These are phyloP conservation scores for Dipodomys spectabilis DNA, from an alignment of 2,113 vertebrate genomes.

Conservation along the genomic window DNA sequence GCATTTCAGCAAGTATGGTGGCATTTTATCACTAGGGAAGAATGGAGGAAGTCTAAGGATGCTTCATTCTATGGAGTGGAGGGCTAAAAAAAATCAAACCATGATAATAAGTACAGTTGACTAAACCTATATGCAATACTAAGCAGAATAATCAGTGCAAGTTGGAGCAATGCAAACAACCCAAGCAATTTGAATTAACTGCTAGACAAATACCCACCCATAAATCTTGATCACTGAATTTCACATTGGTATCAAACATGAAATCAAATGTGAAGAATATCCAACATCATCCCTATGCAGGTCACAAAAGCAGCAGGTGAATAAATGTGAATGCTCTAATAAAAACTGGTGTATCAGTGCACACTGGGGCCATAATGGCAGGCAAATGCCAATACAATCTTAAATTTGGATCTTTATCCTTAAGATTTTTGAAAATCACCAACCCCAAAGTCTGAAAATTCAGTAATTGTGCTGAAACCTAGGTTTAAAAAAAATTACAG, in stretches of 20 bases:
- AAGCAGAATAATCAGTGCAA: conserved; percentile 32
- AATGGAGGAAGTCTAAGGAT: no score
- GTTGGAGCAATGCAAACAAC: conserved; percentile 12
- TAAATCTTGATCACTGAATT: conserved; percentile 18
- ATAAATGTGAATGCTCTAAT: not conserved
- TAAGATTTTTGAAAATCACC: conserved; percentile 20
- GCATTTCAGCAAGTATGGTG: not conserved
- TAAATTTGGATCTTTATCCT: conserved; percentile 22
- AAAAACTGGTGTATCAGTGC: not conserved
- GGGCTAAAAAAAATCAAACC: conserved; percentile 15
- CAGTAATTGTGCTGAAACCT: conserved; percentile 1
- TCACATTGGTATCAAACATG: conserved; percentile 1
- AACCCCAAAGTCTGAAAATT: not conserved
- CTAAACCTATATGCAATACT: not conserved
- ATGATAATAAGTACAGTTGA: conserved; percentile 3
- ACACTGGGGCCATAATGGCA: not conserved
- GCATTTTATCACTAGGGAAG: no score
- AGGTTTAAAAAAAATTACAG: not conserved
- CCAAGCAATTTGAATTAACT: conserved; percentile 34
- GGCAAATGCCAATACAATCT: not conserved
- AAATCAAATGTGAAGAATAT: conserved; percentile 26
- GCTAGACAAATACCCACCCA: not conserved
- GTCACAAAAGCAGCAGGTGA: conserved; percentile 2
- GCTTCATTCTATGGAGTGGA: no score
- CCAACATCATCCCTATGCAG: not conserved